phyloP scores from a whole-genome alignment of 2,888 invertebrate species.

The Thumatha senex region DNA sequence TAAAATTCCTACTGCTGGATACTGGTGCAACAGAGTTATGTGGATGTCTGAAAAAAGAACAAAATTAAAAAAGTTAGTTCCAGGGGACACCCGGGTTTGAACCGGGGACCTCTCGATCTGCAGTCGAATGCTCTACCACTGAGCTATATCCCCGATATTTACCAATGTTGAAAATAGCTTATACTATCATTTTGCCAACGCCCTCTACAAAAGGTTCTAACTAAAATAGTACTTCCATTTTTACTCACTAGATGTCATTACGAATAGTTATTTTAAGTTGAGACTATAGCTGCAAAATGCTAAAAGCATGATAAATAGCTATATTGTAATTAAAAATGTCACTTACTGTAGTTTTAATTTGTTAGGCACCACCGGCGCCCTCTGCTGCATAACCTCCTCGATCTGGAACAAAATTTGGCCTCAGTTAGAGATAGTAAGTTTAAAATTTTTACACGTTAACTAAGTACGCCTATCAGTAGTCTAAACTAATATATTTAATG shows the following conservation, averaged over 20 bases:
- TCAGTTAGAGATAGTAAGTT: neutral
- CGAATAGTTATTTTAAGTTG: neutral
- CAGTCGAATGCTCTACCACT: constrained; percentile 83
- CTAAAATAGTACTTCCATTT: constrained; percentile 13
- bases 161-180: constrained; percentile 34
- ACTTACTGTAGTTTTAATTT: constrained; percentile 68
- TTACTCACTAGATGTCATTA: constrained; percentile 57
- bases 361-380: constrained; percentile 77
- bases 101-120: constrained; percentile 83
- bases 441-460: neutral
- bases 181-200: constrained; percentile 23
- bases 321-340: neutral
- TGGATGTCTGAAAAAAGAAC: constrained; percentile 49
- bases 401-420: constrained; percentile 55
- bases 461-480: too few species aligned
- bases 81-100: constrained; percentile 82
- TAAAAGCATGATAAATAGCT: neutral
- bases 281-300: neutral
- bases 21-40: constrained; percentile 35
- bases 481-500: neutral
- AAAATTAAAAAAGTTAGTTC: constrained; percentile 20
- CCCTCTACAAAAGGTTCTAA: constrained; percentile 33
- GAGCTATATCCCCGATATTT: constrained; percentile 73
- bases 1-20: constrained; percentile 52
- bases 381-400: constrained; percentile 82